Percentiles rank a stretch among this genome's conserved stretches.
Evolutionary conservation across 2,113 vertebrate genomes (phyloP).

Genomic region (Bothrops jararaca): DNA sequence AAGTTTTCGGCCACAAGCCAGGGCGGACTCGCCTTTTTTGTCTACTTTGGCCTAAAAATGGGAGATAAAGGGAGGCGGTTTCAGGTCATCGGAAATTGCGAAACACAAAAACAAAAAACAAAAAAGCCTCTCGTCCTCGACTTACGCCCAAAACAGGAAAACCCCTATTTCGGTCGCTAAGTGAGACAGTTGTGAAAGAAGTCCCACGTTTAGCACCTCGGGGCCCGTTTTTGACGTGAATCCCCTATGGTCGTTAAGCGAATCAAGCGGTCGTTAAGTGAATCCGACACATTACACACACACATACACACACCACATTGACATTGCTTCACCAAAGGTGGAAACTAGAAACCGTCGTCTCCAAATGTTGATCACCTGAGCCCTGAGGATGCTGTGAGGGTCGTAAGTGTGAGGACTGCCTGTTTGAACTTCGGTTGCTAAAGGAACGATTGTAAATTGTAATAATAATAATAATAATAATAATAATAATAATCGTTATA

Average conservation of each 20-base stretch:
- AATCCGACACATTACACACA: not conserved
- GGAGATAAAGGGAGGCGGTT: slow-evolving; percentile 72
- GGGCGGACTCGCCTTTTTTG: slow-evolving; percentile 74
- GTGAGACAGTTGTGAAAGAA: not conserved
- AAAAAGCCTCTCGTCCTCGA: not conserved
- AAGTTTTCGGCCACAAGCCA: too few species aligned
- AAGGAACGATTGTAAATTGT: too few species aligned
- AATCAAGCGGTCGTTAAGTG: not conserved
- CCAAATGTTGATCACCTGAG: too few species aligned
- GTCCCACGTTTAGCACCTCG: not conserved
- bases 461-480: too few species aligned
- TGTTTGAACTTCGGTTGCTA: too few species aligned
- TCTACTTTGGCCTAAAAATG: slow-evolving; percentile 78
- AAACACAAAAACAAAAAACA: not conserved
- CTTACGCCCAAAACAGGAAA: not conserved
- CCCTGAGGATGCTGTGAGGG: too few species aligned
- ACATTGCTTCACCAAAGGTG: too few species aligned
- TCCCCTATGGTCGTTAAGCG: not conserved
- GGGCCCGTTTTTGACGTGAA: not conserved
- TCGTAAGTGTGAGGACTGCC: too few species aligned
- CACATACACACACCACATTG: too few species aligned
- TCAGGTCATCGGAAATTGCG: slow-evolving; percentile 54
- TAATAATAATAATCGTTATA: too few species aligned
- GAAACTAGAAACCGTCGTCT: too few species aligned
- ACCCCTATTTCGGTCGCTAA: not conserved